A percentile compares a stretch with the other conserved stretches of the same genome.
Conservation (phyloP, 2,888 invertebrate species). For the Scrobipalpa costella region DNA sequence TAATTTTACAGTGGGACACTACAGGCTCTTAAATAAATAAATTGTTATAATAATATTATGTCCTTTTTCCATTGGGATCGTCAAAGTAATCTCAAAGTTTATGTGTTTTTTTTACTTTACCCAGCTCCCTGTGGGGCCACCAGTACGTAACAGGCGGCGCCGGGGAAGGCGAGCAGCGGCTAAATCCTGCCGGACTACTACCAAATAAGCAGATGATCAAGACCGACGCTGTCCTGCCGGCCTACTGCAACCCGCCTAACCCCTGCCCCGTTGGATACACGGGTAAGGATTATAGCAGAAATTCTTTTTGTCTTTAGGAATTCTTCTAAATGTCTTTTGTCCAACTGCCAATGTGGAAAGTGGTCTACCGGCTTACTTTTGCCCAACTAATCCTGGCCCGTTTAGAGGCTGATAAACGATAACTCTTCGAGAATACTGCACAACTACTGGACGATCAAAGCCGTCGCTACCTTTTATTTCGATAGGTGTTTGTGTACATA, state of each 20-base stretch:
- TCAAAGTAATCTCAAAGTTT: neutral
- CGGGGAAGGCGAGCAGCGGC: constrained; percentile 87
- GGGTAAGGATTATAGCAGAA: constrained; percentile 76
- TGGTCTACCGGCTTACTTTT: no score
- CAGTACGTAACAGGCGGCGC: constrained; percentile 89
- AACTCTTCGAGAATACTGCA: neutral
- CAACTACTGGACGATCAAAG: neutral
- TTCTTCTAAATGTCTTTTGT: no score
- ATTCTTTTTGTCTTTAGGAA: no score
- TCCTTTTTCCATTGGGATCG: neutral
- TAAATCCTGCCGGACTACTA: constrained; percentile 79
- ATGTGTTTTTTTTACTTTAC: constrained; percentile 28
- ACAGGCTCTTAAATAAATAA: no score
- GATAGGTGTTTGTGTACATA: no score
- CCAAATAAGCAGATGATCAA: constrained; percentile 89
- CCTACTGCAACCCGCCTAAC: constrained; percentile 99
- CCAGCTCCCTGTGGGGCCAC: constrained; percentile 86
- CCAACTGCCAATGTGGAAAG: no score
- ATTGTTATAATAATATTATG: no score
- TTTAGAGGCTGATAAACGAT: no score
- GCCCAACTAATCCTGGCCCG: no score
- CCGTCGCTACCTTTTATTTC: no score
- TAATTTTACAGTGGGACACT: no score
- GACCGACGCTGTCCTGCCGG: constrained; percentile 94
- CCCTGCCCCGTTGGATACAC: constrained; percentile 98